These are phyloP conservation scores for Rhinolophus ferrumequinum DNA, from an alignment of 2,113 vertebrate species.

Conservation along the genomic window DNA sequence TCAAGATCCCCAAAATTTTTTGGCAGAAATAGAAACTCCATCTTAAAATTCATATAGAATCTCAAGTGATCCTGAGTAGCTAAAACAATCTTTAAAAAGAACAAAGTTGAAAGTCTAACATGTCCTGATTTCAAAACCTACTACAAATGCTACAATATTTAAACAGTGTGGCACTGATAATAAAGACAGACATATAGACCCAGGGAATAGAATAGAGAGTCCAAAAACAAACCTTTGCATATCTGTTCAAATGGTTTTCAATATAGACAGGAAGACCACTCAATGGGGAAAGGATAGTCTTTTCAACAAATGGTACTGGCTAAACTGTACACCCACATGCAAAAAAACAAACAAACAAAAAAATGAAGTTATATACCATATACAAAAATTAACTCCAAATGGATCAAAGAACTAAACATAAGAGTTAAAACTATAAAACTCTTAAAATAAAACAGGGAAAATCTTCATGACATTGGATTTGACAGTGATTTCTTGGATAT, in stretches of 20 bases:
- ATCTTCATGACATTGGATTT: background rate
- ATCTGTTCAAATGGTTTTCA: background rate
- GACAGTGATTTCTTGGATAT: background rate
- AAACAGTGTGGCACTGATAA: background rate
- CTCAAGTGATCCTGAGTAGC: background rate
- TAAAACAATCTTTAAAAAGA: slow-evolving; percentile 32
- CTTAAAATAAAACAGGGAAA: background rate
- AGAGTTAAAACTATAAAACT: background rate
- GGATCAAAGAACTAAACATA: background rate
- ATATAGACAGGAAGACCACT: background rate
- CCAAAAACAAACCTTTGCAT: background rate
- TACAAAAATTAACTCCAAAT: background rate
- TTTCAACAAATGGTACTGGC: background rate
- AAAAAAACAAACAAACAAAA: background rate
- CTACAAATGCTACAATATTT: background rate
- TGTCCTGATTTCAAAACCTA: background rate
- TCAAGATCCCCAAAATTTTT: too few species aligned
- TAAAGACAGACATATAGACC: background rate
- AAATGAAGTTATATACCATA: background rate
- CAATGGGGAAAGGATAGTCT: background rate
- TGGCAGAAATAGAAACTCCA: too few species aligned
- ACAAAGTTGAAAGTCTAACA: background rate
- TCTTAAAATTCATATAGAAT: too few species aligned
- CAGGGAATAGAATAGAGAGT: background rate
- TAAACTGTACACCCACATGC: background rate